phyloP scores from a whole-genome alignment of 2,888 invertebrate genomes.

The Sminthurides aquaticus region DNA sequence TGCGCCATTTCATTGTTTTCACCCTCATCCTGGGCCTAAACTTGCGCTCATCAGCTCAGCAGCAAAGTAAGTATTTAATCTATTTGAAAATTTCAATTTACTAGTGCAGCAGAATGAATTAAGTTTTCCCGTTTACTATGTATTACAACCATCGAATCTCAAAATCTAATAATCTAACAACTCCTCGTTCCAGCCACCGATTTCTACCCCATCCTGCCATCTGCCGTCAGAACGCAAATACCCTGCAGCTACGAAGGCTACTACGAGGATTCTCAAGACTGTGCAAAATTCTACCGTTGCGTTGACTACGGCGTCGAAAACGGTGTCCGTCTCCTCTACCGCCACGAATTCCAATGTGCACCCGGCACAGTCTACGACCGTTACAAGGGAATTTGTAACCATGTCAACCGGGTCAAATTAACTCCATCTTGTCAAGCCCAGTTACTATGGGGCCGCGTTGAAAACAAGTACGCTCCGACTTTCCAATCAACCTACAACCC shows the following conservation, averaged over 20 bases:
- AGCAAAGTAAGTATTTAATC: too few relatives aligned
- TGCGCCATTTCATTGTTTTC: too few relatives aligned
- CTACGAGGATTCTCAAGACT: background rate
- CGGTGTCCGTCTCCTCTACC: background rate
- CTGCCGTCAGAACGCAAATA: background rate
- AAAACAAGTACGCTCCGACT: slow-evolving; percentile 2
- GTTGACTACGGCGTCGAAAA: background rate
- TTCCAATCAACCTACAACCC: background rate
- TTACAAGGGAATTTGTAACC: background rate
- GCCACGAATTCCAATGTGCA: background rate
- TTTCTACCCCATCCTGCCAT: background rate
- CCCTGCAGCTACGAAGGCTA: slow-evolving; percentile 6
- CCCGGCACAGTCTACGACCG: background rate
- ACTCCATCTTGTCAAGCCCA: background rate
- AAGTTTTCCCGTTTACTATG: too few relatives aligned
- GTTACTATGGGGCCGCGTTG: background rate
- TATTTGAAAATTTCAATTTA: too few relatives aligned
- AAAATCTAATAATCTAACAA: too few relatives aligned
- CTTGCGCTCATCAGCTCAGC: too few relatives aligned
- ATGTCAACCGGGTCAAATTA: background rate
- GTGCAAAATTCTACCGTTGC: slow-evolving; percentile 1
- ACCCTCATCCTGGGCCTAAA: too few relatives aligned
- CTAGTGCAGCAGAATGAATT: too few relatives aligned
- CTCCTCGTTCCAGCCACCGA: background rate
- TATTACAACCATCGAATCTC: too few relatives aligned